A percentile compares a stretch with the other conserved stretches of the same genome.
Conservation (phyloP, 1,140 invertebrate genomes). For the Spodoptera litura region DNA sequence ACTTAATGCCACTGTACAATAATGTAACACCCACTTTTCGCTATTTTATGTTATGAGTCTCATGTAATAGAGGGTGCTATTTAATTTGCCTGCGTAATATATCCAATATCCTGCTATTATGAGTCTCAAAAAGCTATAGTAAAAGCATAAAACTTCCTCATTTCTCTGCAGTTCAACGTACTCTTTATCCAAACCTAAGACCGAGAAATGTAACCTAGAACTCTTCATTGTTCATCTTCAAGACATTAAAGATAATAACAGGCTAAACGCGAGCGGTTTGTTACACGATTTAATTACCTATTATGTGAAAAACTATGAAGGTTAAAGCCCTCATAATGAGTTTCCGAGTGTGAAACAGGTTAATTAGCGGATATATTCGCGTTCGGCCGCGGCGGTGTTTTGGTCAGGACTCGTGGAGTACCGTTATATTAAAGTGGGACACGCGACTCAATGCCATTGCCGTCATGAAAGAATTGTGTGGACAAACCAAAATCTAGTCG, state of each 20-base stretch:
- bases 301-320: slow-evolving; percentile 50
- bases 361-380: slow-evolving; percentile 68
- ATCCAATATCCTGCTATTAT: no score
- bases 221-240: slow-evolving; percentile 34
- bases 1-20: no score
- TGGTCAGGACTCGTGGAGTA: slow-evolving; percentile 63
- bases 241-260: slow-evolving; percentile 35
- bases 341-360: slow-evolving; percentile 56
- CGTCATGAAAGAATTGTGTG: slow-evolving; percentile 54
- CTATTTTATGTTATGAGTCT: no score
- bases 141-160: neutral
- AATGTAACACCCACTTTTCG: no score
- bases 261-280: slow-evolving; percentile 31
- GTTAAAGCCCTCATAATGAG: slow-evolving; percentile 52
- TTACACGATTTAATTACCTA: slow-evolving; percentile 46
- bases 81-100: no score
- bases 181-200: slow-evolving; percentile 6
- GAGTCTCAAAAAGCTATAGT: no score
- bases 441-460: slow-evolving; percentile 53
- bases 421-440: slow-evolving; percentile 66
- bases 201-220: slow-evolving; percentile 37
- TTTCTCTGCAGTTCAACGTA: slow-evolving; percentile 7
- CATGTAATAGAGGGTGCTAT: no score
- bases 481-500: slow-evolving; percentile 41
- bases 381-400: slow-evolving; percentile 56